A percentile compares a stretch with the other conserved stretches of the same genome.
phyloP scores from a whole-genome alignment of 92 coral and sea anemone species.

The Parazoanthus atlanticus region DNA sequence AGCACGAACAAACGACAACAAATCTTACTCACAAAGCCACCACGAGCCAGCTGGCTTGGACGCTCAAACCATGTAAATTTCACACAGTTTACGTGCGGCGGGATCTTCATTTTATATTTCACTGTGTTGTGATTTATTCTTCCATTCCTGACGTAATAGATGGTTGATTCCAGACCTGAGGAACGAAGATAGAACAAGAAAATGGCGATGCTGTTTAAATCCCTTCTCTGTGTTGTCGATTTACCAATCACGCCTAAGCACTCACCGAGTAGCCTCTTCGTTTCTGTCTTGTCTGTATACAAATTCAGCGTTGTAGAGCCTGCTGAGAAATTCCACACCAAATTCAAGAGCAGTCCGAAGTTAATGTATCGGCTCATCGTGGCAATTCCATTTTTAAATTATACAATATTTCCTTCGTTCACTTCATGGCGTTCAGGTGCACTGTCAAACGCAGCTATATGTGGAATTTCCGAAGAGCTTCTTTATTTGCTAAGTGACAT shows the following conservation, averaged over 20 bases:
- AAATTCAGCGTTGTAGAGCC: constrained; percentile 54
- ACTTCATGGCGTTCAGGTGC: constrained; percentile 19
- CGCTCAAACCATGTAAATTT: constrained; percentile 80
- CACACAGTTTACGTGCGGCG: constrained; percentile 74
- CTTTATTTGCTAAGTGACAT: constrained; percentile 66
- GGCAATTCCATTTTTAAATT: background rate
- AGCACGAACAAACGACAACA: background rate
- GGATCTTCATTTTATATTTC: constrained; percentile 74
- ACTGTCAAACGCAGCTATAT: constrained; percentile 30
- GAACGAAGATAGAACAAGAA: constrained; percentile 7
- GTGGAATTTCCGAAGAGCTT: constrained; percentile 41
- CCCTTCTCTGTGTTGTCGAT: background rate
- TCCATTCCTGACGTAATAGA: constrained; percentile 82
- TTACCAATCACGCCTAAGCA: background rate
- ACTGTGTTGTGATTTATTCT: constrained; percentile 74
- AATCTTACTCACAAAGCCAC: background rate
- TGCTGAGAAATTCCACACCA: constrained; percentile 20
- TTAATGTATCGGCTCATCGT: constrained; percentile 34
- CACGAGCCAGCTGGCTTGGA: background rate
- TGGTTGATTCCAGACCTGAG: constrained; percentile 74
- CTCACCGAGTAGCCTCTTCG: constrained; percentile 91
- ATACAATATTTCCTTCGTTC: background rate
- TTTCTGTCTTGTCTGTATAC: constrained; percentile 85
- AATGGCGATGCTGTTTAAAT: background rate
- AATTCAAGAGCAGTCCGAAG: constrained; percentile 20